Percentiles rank a stretch among this genome's conserved stretches.
phyloP scores from a whole-genome alignment of 2,888 invertebrate species.

The Tuta absoluta region DNA sequence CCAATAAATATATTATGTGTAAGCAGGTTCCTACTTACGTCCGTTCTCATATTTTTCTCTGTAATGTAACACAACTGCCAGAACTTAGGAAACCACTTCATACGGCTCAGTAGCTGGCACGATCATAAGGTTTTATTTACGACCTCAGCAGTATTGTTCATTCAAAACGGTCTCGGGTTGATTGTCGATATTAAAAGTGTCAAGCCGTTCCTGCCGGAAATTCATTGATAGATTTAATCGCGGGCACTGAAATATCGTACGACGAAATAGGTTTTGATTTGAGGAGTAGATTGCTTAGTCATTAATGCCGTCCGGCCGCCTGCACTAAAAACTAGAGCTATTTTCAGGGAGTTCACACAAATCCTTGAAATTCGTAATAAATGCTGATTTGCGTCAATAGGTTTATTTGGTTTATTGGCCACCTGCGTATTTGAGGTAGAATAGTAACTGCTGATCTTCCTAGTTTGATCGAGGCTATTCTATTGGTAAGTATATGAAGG shows the following conservation, averaged over 20 bases:
- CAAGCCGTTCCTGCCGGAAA: slow-evolving; percentile 76
- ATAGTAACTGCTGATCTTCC: background rate
- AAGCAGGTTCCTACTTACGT: too few species aligned
- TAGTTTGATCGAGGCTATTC: background rate
- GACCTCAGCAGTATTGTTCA: slow-evolving; percentile 74
- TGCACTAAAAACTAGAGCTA: slow-evolving; percentile 69
- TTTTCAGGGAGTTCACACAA: slow-evolving; percentile 57
- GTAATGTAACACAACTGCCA: slow-evolving; percentile 10
- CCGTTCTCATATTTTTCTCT: background rate
- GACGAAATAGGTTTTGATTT: slow-evolving; percentile 69
- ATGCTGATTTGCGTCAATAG: slow-evolving; percentile 50
- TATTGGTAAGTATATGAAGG: too few species aligned
- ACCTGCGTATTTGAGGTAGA: background rate
- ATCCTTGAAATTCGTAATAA: slow-evolving; percentile 59
- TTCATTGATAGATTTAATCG: slow-evolving; percentile 80
- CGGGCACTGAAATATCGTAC: slow-evolving; percentile 70
- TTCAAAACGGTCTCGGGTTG: slow-evolving; percentile 70
- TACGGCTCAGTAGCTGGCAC: slow-evolving; percentile 48
- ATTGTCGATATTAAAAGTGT: slow-evolving; percentile 79
- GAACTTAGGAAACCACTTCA: slow-evolving; percentile 36
- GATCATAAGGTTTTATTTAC: slow-evolving; percentile 73
- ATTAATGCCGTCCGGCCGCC: slow-evolving; percentile 77
- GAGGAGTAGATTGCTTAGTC: slow-evolving; percentile 75
- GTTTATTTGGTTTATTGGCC: slow-evolving; percentile 26
- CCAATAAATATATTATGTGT: too few species aligned